Evolutionary conservation across 2,888 invertebrate species (phyloP).

Genomic region (Campaea margaritaria): DNA sequence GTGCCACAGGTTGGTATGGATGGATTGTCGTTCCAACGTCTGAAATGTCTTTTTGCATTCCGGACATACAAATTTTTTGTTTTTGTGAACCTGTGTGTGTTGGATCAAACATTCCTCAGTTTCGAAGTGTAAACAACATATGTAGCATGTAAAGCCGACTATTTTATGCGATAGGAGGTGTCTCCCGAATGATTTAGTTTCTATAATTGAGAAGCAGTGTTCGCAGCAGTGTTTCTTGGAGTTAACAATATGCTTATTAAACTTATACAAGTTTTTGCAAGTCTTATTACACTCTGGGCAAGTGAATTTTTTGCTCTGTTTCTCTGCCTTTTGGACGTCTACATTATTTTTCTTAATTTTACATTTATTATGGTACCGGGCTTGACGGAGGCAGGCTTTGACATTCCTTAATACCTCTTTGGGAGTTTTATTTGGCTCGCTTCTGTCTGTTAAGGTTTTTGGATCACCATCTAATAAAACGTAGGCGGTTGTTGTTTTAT

Average conservation of each 20-base stretch:
- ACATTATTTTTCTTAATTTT: constrained; percentile 2
- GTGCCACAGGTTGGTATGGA: constrained; percentile 52
- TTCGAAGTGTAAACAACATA: constrained; percentile 51
- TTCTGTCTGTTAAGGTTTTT: constrained; percentile 38
- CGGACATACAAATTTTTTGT: constrained; percentile 44
- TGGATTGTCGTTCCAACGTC: constrained; percentile 37
- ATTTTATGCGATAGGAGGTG: constrained; percentile 48
- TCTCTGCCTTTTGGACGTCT: constrained; percentile 1
- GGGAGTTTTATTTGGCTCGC: constrained; percentile 33
- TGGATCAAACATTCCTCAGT: constrained; percentile 26
- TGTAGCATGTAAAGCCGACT: constrained; percentile 43
- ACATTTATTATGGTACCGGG: background rate
- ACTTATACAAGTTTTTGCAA: constrained; percentile 40
- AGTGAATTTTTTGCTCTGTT: background rate
- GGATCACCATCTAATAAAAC: constrained; percentile 44
- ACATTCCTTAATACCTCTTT: constrained; percentile 42
- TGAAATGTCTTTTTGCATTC: constrained; percentile 54
- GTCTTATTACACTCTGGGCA: constrained; percentile 54
- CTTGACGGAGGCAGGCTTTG: constrained; percentile 29
- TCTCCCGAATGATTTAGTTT: constrained; percentile 37
- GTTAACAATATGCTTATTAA: constrained; percentile 55
- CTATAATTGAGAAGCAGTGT: constrained; percentile 48
- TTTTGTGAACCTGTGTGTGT: constrained; percentile 44
- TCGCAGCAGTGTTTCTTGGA: constrained; percentile 52
- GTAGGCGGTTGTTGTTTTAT: constrained; percentile 51